Evolutionary conservation across 2,113 vertebrate species (phyloP), one percentile per base, ranked within the genome.

Genomic region (Periophthalmus modestus): DNA sequence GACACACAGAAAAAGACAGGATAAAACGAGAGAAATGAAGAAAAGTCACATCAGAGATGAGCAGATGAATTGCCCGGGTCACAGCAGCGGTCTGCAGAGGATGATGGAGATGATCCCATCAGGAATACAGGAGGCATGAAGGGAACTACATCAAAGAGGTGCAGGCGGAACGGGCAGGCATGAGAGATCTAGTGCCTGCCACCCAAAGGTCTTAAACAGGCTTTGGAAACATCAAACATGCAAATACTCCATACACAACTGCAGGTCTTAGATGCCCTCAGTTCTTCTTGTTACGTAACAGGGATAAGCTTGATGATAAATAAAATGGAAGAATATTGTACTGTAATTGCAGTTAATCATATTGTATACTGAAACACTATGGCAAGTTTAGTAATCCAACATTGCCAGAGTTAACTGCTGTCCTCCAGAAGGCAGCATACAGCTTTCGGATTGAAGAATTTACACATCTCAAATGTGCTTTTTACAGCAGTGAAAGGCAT

Each of bases 181-280:
- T 68, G 61, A 65, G 69, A 72, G 71, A 75, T 80, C 16, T 70
- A 3, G 68, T 34, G 47, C 52, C 33, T 61, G 46, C 16, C 23
- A 66, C 52, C n/a, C 54, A 0, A 0, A 47, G 77, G 28, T 74
- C 7, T 52, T 57, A 43, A 7, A 72, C 39, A 43, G 28, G 57
- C 70, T 75, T 65, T 55, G 21, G 55, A 81, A 28, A 85, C 69
- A 66, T 79, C 67, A 83, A 69, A 78, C 61, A 83, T 54, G 52
- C 23, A 77, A 79, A 79, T 52, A 46, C 50, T 68, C 7, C 34
- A 72, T 50, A 67, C 67, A 77, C 12, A 10, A 18, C 48, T 23
- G n/a, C 6, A 43, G 11, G 18, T 62, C 12, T 15, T 23, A n/a
- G 66, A 12, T 73, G 46, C 82, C 50, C 48, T 76, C 19, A 50